Conservation (phyloP, 2,113 vertebrate genomes). For the Hipposideros armiger region DNA sequence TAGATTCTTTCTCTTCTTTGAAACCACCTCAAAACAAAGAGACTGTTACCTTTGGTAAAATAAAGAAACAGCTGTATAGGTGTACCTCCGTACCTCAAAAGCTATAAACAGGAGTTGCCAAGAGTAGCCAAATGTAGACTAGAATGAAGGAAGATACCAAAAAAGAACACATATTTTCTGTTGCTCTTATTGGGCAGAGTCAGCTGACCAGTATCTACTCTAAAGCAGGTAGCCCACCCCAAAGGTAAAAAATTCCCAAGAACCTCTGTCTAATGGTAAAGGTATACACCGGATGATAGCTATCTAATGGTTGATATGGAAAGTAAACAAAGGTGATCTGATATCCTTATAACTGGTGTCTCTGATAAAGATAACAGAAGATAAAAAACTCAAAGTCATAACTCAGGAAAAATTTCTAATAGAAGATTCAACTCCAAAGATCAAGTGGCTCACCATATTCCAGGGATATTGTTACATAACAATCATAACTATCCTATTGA, state of each 20-base stretch:
- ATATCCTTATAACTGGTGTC: neutral
- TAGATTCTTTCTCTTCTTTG: neutral
- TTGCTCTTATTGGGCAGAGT: neutral
- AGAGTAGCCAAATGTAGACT: neutral
- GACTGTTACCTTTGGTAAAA: neutral
- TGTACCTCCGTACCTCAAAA: neutral
- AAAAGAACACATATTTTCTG: neutral
- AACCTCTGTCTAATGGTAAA: neutral
- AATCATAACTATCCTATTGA: neutral
- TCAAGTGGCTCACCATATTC: neutral
- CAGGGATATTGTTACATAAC: neutral
- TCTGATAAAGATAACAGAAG: neutral
- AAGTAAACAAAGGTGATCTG: neutral
- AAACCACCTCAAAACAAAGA: neutral
- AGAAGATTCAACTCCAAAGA: neutral
- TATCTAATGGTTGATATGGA: neutral
- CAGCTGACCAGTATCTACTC: neutral
- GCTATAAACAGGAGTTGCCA: neutral
- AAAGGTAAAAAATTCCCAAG: neutral
- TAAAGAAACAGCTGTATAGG: neutral
- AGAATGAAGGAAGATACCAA: neutral
- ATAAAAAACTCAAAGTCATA: neutral
- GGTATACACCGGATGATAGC: neutral
- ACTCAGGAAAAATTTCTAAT: neutral
- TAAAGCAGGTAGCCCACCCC: neutral